Evolutionary conservation across 2,888 invertebrate species (phyloP).

Genomic region (Pristionchus fissidentatus): DNA sequence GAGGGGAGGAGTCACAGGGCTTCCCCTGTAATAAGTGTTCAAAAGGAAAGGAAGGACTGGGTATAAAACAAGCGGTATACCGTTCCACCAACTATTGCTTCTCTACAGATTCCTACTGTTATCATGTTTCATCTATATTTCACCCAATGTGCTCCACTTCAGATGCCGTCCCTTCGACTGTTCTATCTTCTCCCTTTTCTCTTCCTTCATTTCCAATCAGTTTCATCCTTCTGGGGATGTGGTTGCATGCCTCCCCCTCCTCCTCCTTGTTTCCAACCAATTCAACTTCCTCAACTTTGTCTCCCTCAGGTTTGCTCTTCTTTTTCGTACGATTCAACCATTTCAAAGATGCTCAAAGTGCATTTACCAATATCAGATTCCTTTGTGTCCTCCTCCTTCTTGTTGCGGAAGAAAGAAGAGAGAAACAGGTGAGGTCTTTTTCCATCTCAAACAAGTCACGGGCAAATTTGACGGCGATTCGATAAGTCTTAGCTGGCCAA

Average conservation of each 20-base stretch:
- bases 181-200: not conserved
- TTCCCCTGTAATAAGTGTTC: not conserved
- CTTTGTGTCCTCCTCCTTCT: conserved; percentile 39
- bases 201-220: not conserved
- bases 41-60: not conserved
- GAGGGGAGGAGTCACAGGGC: not conserved
- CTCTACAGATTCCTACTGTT: too few species aligned
- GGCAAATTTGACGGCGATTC: too few species aligned
- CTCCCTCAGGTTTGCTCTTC: conserved; percentile 30
- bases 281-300: conserved; percentile 39
- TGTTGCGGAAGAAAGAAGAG: conserved; percentile 46
- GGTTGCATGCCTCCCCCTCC: conserved; percentile 2
- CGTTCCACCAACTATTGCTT: too few species aligned
- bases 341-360: too few species aligned
- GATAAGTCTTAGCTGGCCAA: too few species aligned
- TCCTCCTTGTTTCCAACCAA: conserved; percentile 41
- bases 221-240: conserved; percentile 27
- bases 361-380: not conserved
- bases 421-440: not conserved
- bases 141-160: not conserved
- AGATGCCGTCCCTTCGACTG: not conserved
- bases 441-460: too few species aligned
- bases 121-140: not conserved
- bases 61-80: conserved; percentile 8
- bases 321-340: not conserved